These are phyloP conservation scores for Heterodera filipjevi DNA, from an alignment of 2,888 invertebrate genomes.

Conservation along the genomic window DNA sequence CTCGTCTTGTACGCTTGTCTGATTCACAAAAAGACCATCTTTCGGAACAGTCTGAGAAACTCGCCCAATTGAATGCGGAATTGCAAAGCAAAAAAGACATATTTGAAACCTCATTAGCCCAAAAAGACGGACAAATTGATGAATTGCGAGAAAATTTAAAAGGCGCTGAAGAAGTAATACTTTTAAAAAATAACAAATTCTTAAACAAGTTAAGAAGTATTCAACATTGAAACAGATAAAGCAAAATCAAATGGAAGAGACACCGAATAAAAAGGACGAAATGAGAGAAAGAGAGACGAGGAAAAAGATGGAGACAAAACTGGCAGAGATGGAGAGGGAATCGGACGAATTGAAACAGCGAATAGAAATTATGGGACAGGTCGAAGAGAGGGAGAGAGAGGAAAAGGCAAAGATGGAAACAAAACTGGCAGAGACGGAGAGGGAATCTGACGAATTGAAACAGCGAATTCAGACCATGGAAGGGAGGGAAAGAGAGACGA, in stretches of 20 bases:
- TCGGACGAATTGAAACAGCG: background rate
- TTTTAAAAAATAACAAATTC: too few relatives aligned
- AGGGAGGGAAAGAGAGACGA: background rate
- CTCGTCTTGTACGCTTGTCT: background rate
- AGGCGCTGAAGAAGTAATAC: background rate
- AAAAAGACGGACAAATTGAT: background rate
- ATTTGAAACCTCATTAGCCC: background rate
- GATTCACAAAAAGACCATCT: background rate
- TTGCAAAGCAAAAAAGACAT: background rate
- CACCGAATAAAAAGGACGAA: background rate
- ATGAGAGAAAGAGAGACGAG: too few relatives aligned
- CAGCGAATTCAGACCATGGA: background rate
- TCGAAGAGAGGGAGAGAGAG: background rate
- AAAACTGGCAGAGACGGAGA: constrained; percentile 17
- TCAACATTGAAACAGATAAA: background rate
- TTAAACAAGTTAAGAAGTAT: too few relatives aligned
- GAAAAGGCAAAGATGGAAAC: constrained; percentile 17
- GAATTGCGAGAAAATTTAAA: background rate
- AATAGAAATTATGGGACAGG: background rate
- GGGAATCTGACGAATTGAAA: constrained; percentile 12
- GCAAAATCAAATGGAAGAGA: background rate
- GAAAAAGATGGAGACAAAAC: too few relatives aligned
- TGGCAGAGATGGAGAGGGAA: too few relatives aligned
- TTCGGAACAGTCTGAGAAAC: constrained; percentile 7
- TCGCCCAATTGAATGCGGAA: constrained; percentile 2